A percentile compares a stretch with the other conserved stretches of the same genome.
Conservation (phyloP, 2,113 vertebrate genomes). For the Zosterops pallidus region DNA sequence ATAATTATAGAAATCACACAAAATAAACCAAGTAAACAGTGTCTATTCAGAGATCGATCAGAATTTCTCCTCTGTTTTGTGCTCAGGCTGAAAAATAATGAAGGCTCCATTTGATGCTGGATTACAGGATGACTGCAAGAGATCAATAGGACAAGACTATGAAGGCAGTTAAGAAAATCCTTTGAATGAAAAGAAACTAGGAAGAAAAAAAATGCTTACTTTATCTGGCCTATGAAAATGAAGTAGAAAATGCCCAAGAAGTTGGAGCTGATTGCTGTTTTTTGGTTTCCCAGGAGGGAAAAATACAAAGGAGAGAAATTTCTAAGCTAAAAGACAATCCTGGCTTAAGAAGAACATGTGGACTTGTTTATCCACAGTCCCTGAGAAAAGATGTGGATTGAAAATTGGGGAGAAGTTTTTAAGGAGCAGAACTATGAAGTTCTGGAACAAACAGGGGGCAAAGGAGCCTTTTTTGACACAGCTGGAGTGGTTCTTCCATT, state of each 20-base stretch:
- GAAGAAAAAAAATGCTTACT: background rate
- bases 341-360: background rate
- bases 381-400: background rate
- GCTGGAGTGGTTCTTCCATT: background rate
- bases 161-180: background rate
- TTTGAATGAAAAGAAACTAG: background rate
- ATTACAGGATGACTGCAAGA: background rate
- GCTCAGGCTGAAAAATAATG: background rate
- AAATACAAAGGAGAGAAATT: background rate
- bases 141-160: background rate
- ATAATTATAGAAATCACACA: background rate
- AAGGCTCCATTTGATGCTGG: background rate
- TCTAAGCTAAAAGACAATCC: background rate
- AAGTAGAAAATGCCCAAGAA: background rate
- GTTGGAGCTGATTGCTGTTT: background rate
- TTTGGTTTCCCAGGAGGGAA: background rate
- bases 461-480: background rate
- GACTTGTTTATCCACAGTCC: background rate
- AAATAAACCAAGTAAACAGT: background rate
- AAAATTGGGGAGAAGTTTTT: background rate
- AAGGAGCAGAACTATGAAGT: background rate
- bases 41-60: background rate
- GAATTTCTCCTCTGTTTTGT: background rate
- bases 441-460: background rate
- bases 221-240: background rate